A percentile compares a stretch with the other conserved stretches of the same genome.
Evolutionary conservation across 2,888 invertebrate species (phyloP).

Genomic region (Netelia virgata): DNA sequence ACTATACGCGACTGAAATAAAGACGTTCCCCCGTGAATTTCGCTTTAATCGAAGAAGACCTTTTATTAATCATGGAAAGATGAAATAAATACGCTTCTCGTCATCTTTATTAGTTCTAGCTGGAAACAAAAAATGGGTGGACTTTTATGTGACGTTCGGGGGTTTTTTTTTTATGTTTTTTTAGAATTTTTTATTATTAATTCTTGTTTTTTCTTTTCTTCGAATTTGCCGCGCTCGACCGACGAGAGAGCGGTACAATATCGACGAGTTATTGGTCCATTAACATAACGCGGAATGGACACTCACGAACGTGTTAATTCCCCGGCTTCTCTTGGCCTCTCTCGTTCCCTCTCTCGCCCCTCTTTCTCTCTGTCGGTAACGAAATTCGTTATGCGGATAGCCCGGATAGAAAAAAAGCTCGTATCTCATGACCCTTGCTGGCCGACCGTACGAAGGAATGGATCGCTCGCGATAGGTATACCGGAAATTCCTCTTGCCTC

Average conservation of each 20-base stretch:
- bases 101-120: conserved; percentile 61
- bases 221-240: conserved; percentile 45
- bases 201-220: conserved; percentile 36
- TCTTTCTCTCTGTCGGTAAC: conserved; percentile 53
- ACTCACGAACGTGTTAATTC: conserved; percentile 72
- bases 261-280: conserved; percentile 70
- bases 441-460: conserved; percentile 39
- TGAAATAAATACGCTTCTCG: conserved; percentile 28
- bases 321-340: conserved; percentile 63
- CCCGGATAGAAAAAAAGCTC: conserved; percentile 59
- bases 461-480: conserved; percentile 61
- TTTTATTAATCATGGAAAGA: conserved; percentile 59
- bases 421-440: conserved; percentile 62
- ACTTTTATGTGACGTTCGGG: conserved; percentile 61
- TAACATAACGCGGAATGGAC: conserved; percentile 71
- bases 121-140: conserved; percentile 45
- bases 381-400: conserved; percentile 68
- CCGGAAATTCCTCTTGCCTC: conserved; percentile 68
- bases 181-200: not conserved
- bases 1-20: conserved; percentile 39
- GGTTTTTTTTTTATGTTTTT: conserved; percentile 32
- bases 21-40: conserved; percentile 57
- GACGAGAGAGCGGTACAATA: conserved; percentile 66
- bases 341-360: not conserved
- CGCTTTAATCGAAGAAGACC: conserved; percentile 53